Conservation (phyloP, 1,140 invertebrate species). For the Pseudobourletiella spinata region DNA sequence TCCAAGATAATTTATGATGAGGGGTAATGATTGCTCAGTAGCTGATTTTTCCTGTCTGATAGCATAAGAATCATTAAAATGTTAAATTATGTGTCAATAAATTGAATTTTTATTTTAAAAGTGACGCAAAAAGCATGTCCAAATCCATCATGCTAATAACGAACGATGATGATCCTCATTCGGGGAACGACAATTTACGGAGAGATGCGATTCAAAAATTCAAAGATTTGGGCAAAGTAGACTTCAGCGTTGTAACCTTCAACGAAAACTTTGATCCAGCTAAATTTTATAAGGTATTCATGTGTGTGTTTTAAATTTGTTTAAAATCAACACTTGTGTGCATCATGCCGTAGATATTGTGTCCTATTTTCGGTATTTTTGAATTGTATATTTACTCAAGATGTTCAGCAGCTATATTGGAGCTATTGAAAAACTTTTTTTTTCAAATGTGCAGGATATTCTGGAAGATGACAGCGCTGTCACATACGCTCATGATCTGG, state of each 20-base stretch:
- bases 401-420: too few relatives aligned
- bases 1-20: conserved; percentile 22
- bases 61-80: not conserved
- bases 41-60: not conserved
- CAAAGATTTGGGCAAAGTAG: conserved; percentile 27
- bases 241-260: conserved; percentile 27
- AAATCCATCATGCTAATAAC: conserved; percentile 22
- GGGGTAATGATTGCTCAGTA: conserved; percentile 16
- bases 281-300: conserved; percentile 22
- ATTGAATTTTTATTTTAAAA: too few relatives aligned
- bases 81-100: too few relatives aligned
- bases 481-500: conserved; percentile 4
- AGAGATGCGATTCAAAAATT: conserved; percentile 17
- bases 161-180: conserved; percentile 22
- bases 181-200: not conserved
- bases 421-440: not conserved
- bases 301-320: conserved; percentile 3
- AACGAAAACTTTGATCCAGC: conserved; percentile 16
- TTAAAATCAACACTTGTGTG: conserved; percentile 10
- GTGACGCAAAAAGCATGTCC: conserved; percentile 7
- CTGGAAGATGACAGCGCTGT: conserved; percentile 8
- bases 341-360: not conserved
- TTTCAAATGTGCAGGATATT: conserved; percentile 14
- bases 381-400: too few relatives aligned
- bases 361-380: conserved; percentile 7